Conservation (phyloP, 1,140 invertebrate genomes). For the Pseudomyrmex sp. region DNA sequence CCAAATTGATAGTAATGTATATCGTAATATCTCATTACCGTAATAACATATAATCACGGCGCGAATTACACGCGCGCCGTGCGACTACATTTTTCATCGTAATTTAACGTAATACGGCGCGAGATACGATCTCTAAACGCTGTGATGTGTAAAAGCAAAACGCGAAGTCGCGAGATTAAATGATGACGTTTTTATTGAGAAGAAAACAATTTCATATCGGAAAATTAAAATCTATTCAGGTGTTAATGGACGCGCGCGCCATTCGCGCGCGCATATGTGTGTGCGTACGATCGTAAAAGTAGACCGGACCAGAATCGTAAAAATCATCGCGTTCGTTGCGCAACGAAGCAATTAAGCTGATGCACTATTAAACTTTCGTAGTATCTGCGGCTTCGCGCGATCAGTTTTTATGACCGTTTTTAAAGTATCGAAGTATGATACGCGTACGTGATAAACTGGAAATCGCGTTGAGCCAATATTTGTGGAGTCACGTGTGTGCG, state of each 20-base stretch:
- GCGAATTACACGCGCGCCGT: background rate
- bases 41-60: background rate
- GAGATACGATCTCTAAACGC: background rate
- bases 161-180: background rate
- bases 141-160: background rate
- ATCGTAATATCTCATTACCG: background rate
- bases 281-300: background rate
- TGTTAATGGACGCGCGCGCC: background rate
- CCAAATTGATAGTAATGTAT: background rate
- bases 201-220: background rate
- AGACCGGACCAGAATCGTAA: background rate
- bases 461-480: conserved; percentile 49
- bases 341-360: conserved; percentile 7
- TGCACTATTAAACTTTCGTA: conserved; percentile 16
- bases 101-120: background rate
- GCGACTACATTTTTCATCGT: background rate
- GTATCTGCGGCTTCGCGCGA: conserved; percentile 2
- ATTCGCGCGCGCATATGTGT: too few relatives aligned
- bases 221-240: background rate
- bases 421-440: background rate
- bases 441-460: conserved; percentile 18
- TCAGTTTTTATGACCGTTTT: background rate
- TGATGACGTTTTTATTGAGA: background rate
- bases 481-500: background rate
- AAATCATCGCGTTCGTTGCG: background rate